Evolutionary conservation across 2,113 vertebrate species (phyloP).

Genomic region (Rhea pennata): DNA sequence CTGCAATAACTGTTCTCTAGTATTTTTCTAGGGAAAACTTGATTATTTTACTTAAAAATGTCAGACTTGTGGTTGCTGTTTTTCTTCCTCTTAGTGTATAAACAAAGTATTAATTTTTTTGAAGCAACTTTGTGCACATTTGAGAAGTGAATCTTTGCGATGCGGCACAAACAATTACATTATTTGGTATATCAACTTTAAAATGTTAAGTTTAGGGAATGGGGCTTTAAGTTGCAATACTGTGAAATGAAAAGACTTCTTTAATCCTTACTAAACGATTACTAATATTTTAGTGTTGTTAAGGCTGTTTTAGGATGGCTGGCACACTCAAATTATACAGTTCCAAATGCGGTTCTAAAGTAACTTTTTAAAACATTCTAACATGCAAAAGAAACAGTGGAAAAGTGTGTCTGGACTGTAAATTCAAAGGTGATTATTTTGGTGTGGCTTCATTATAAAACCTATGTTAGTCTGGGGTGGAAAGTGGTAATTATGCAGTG

Average conservation of each 20-base stretch:
- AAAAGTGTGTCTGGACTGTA: background rate
- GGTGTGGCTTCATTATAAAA: background rate
- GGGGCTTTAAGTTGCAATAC: background rate
- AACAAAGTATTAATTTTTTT: background rate
- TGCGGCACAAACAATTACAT: too few relatives aligned
- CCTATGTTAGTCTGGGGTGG: background rate
- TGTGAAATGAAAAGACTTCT: background rate
- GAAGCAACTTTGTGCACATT: background rate
- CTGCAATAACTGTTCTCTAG: background rate
- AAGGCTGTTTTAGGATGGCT: background rate
- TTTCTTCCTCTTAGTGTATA: too few relatives aligned
- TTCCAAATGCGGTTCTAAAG: background rate
- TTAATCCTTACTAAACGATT: background rate
- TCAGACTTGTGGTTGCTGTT: too few relatives aligned
- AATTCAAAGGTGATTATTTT: background rate
- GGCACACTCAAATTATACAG: too few relatives aligned
- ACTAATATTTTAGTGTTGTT: background rate
- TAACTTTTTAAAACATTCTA: background rate
- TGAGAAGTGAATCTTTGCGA: background rate
- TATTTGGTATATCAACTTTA: too few relatives aligned
- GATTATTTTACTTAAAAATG: too few relatives aligned
- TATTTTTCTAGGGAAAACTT: background rate
- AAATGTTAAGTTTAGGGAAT: background rate
- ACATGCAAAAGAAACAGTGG: background rate
- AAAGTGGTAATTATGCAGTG: background rate